phyloP scores from a whole-genome alignment of 2,113 vertebrate species.

The Limanda limanda region DNA sequence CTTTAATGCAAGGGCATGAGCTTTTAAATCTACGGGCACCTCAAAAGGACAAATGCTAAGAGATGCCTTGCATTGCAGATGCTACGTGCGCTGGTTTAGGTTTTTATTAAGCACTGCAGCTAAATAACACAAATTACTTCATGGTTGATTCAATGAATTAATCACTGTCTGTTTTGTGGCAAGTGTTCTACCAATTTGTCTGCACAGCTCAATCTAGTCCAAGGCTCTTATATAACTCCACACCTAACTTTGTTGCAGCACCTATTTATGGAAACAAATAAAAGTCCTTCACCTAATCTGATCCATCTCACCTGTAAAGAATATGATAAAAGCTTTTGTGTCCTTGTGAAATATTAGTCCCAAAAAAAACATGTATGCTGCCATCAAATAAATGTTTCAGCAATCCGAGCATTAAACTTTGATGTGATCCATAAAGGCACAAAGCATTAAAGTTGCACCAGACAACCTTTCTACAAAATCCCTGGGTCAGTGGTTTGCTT shows the following conservation, averaged over 20 bases:
- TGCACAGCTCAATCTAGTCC: constrained; percentile 29
- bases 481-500: constrained; percentile 25
- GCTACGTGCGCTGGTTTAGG: no score
- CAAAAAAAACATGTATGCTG: neutral
- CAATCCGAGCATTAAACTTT: constrained; percentile 37
- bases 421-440: constrained; percentile 29
- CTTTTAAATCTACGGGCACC: neutral
- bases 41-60: neutral
- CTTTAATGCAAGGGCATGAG: constrained; percentile 17
- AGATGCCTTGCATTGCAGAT: neutral
- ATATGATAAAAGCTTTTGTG: neutral
- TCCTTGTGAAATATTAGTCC: neutral
- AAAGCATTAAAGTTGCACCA: constrained; percentile 32
- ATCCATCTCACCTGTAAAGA: neutral
- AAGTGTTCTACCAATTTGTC: constrained; percentile 9
- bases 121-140: constrained; percentile 10
- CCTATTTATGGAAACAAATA: constrained; percentile 36
- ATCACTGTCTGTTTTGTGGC: constrained; percentile 4
- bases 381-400: constrained; percentile 7
- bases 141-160: constrained; percentile 26
- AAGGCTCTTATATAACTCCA: constrained; percentile 31
- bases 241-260: neutral
- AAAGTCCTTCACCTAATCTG: neutral
- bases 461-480: constrained; percentile 24
- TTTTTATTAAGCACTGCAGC: constrained; percentile 10